phyloP scores from a whole-genome alignment of 2,113 vertebrate species.

The Actenoides lindsayi region DNA sequence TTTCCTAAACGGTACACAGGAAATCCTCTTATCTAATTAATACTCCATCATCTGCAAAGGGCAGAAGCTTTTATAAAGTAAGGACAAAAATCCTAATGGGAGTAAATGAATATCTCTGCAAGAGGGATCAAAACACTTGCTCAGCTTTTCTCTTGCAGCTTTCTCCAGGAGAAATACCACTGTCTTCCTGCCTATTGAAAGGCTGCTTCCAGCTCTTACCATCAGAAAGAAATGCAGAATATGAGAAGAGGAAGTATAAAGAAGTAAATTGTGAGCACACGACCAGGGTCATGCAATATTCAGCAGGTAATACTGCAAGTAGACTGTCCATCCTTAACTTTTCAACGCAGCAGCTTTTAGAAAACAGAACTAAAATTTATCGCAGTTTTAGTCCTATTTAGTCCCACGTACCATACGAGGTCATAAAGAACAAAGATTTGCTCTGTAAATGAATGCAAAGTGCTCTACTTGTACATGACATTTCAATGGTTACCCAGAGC shows the following conservation, averaged over 20 bases:
- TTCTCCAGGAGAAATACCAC: background rate
- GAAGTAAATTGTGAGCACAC: background rate
- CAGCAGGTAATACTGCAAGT: background rate
- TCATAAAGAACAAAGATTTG: background rate
- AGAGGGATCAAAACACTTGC: background rate
- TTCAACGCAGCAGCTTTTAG: background rate
- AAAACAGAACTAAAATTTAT: background rate
- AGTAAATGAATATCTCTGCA: background rate
- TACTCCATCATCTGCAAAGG: background rate
- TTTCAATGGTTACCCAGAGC: background rate
- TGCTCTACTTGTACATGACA: background rate
- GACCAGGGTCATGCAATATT: background rate
- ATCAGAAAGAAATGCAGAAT: background rate
- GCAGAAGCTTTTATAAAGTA: background rate
- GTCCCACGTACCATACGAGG: background rate
- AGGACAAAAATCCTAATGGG: background rate
- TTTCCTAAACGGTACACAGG: background rate
- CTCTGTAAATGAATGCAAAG: background rate
- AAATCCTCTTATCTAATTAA: background rate
- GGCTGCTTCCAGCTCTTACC: background rate
- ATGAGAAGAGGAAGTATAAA: background rate
- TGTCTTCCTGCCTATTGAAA: background rate
- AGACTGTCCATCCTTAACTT: background rate
- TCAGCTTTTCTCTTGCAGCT: background rate
- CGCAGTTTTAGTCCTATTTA: background rate